These are phyloP conservation scores for Charaxes varanes DNA, from an alignment of 1,140 invertebrate species.

Conservation along the genomic window DNA sequence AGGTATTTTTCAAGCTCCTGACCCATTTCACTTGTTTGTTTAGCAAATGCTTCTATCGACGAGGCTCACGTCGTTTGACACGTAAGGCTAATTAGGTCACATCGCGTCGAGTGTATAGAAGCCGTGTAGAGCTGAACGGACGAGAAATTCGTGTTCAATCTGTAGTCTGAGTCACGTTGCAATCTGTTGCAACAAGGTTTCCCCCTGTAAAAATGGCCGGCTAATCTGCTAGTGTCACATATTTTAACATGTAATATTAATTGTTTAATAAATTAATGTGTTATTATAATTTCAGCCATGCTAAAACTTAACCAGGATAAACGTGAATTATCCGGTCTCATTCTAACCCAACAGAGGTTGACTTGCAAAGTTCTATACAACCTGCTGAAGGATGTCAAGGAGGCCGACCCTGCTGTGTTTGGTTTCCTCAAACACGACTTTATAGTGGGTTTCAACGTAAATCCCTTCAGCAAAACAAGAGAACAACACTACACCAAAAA, in stretches of 20 bases:
- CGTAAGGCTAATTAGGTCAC: too few relatives aligned
- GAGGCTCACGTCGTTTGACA: too few relatives aligned
- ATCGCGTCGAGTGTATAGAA: too few relatives aligned
- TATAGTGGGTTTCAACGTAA: constrained; percentile 79
- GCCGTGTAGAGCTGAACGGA: too few relatives aligned
- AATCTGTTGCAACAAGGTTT: too few relatives aligned
- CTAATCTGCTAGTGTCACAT: too few relatives aligned
- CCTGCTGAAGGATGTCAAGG: constrained; percentile 77
- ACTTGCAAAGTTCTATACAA: constrained; percentile 86
- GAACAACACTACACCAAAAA: constrained; percentile 77
- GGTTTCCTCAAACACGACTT: constrained; percentile 81
- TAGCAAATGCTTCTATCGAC: too few relatives aligned
- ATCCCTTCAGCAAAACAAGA: constrained; percentile 71
- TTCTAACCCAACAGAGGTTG: constrained; percentile 88
- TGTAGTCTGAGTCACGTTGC: too few relatives aligned
- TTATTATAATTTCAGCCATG: constrained; percentile 33
- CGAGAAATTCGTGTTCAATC: too few relatives aligned
- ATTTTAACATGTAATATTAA: background rate
- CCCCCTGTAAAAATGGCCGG: too few relatives aligned
- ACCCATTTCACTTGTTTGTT: too few relatives aligned
- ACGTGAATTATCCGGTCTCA: constrained; percentile 81
- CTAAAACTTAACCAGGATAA: constrained; percentile 38
- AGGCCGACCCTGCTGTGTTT: constrained; percentile 61
- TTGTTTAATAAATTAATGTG: background rate
- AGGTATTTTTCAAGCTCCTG: too few relatives aligned